Evolutionary conservation across 2,113 vertebrate genomes (phyloP), one percentile per base, ranked within the genome.

Genomic region (Pycnonotus jocosus): DNA sequence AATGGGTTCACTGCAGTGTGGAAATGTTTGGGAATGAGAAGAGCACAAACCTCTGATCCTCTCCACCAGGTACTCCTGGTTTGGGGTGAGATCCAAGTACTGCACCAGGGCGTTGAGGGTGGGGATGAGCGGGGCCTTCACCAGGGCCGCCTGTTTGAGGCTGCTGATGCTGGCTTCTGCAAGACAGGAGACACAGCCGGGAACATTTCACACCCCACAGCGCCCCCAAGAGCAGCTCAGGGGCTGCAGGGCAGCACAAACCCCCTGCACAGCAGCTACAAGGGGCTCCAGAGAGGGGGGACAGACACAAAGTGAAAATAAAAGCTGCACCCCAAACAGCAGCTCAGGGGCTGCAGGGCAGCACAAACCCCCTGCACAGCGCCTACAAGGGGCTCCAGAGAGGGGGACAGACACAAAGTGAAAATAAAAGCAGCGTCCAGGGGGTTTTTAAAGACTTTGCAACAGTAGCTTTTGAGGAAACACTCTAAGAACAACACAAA

Each of bases 151-250:
- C 94, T 99, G 99, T 54, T 99, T 99, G 90, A 99, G 97, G 84
- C 99, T 99, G 96, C 98, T 99, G 68, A 99, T 99, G 89, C 99
- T 99, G 76, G 99, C 98, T 95, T 99, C 99, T 99, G 97, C 72
- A 94, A 95, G 1, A 45, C 28, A 84, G 72, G 1, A n/a, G 18
- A n/a, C 54, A 19, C 48, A 50, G 15, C 27, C 6, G 30, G 4
- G 7, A 37, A 44, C 17, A 17, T 7, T 10, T 8, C 3, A 15
- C 1, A 8, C 2, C 33, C 2, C 6, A 30, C 12, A 4, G 20
- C 31, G 25, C 9, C 15, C 17, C 15, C 8, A 14, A 7, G 3
- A 0, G 10, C 13, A 5, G 15, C 62, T 51, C 30, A 2, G 11
- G n/a, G n/a, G 12, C 25, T 12, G 2, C 6, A 13, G 10, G 58